Base-by-base conservation (phyloP, 2,797 vertebrate species). In the Cheirogaleus major region DNA sequence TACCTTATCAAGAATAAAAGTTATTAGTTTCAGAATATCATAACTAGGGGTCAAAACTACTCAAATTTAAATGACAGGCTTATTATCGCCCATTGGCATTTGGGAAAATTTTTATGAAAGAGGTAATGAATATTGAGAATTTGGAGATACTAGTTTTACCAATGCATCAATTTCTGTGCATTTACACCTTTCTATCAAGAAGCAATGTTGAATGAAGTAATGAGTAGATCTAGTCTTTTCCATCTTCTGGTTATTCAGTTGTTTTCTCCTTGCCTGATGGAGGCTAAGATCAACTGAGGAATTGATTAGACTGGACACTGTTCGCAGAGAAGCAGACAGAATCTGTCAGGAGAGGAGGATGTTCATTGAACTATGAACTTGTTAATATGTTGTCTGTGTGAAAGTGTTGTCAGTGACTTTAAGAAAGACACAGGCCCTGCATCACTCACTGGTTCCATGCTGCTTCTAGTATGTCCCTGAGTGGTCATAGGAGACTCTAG, bases 361-460 rank as follows among this genome's bases (percentile, higher is more conserved):
- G 0, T 22, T 70, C 6, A 11, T 92, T 72, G 25, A 35, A 25
- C 43, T 78, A 9, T 11, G 87, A 17, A 75, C 8, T 22, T 69
- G 18, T 5, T 38, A 59, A 7, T 35, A 10, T 70, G 15, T 55
- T 41, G 7, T 41, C 18, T 57, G 4, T 25, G 38, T 13, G 17
- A 57, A 55, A 41, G 7, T 13, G 48, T 4, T 45, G 20, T 61
- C 38, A 52, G 38, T 55, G 20, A n/a, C n/a, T 82, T 50, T 43
- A 41, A 73, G 35, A 83, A 15, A 11, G 1, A 38, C 3, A 0
- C 12, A n/a, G 22, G 35, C 0, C 17, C 25, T 35, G 6, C 10
- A 8, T 45, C 48, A 6, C 27, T 85, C 17, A 14, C 14, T 76
- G 45, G 4, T 48, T 48, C 2, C n/a, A 70, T 0, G 25, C 8